phyloP scores from a whole-genome alignment of 1,140 invertebrate species.

The Hypsibius dujardini region DNA sequence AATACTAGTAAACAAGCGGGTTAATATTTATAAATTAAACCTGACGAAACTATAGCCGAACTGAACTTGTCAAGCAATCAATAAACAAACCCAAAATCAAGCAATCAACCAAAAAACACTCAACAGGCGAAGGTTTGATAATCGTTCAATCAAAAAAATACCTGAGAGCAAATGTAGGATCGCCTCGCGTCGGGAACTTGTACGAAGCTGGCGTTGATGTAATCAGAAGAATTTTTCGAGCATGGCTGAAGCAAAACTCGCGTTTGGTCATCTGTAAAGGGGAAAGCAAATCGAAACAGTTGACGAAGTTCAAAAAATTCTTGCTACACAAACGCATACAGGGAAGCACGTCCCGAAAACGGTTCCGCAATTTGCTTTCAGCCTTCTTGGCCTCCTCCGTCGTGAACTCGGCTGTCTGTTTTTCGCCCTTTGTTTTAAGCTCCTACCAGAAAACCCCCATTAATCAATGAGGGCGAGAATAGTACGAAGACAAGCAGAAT shows the following conservation, averaged over 20 bases:
- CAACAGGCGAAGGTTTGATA: no score
- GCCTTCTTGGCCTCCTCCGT: neutral
- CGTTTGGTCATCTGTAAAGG: neutral
- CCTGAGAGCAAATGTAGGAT: conserved; percentile 35
- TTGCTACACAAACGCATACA: neutral
- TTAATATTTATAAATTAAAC: no score
- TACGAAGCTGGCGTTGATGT: conserved; percentile 36
- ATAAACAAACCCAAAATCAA: conserved; percentile 17
- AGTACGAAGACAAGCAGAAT: no score
- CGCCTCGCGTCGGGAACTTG: conserved; percentile 29
- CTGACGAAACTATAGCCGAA: no score
- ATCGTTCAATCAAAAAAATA: conserved; percentile 20
- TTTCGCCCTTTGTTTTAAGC: neutral
- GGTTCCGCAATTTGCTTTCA: neutral
- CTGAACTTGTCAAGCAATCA: no score
- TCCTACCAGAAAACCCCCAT: no score
- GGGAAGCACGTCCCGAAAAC: neutral
- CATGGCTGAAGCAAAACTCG: neutral
- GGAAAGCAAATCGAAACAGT: neutral
- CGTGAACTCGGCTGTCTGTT: neutral
- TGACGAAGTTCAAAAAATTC: neutral
- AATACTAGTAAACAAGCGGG: conserved; percentile 15
- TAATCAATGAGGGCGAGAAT: no score
- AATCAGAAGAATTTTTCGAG: conserved; percentile 21
- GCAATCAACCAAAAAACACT: neutral